Conservation (phyloP, 2,797 vertebrate genomes). For the Squalus acanthias region DNA sequence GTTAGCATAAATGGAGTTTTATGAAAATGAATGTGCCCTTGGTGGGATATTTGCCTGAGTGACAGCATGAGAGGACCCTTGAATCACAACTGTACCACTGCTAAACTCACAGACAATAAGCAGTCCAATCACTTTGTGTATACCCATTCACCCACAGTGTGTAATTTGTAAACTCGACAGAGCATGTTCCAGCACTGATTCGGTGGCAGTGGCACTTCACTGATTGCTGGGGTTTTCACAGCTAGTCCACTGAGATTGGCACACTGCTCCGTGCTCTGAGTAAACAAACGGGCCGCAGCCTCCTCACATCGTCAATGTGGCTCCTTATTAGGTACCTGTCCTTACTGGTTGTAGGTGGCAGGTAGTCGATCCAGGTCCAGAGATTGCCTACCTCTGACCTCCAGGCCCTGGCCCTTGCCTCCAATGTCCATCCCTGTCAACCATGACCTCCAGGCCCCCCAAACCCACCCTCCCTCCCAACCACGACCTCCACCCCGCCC, state of each 20-base stretch:
- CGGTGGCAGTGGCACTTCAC: background rate
- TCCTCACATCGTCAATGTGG: background rate
- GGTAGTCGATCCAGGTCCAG: too few relatives aligned
- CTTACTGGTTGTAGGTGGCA: too few relatives aligned
- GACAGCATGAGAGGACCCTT: background rate
- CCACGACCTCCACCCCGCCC: too few relatives aligned
- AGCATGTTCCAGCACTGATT: background rate
- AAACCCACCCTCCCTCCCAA: too few relatives aligned
- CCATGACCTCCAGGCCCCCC: too few relatives aligned
- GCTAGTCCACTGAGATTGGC: background rate
- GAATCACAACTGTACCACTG: slow-evolving; percentile 1
- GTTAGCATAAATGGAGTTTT: background rate
- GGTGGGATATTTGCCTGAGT: background rate
- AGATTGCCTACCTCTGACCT: too few relatives aligned
- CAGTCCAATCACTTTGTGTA: background rate
- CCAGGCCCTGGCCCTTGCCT: too few relatives aligned
- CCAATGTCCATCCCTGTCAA: too few relatives aligned
- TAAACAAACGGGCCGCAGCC: background rate
- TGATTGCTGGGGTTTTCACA: background rate
- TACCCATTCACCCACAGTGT: background rate
- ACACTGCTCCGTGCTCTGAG: background rate
- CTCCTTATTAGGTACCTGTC: background rate
- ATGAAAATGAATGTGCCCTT: background rate
- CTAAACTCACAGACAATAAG: background rate
- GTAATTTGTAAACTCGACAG: background rate